Evolutionary conservation across 2,888 invertebrate genomes (phyloP).

Genomic region (Cheilosia grossa): DNA sequence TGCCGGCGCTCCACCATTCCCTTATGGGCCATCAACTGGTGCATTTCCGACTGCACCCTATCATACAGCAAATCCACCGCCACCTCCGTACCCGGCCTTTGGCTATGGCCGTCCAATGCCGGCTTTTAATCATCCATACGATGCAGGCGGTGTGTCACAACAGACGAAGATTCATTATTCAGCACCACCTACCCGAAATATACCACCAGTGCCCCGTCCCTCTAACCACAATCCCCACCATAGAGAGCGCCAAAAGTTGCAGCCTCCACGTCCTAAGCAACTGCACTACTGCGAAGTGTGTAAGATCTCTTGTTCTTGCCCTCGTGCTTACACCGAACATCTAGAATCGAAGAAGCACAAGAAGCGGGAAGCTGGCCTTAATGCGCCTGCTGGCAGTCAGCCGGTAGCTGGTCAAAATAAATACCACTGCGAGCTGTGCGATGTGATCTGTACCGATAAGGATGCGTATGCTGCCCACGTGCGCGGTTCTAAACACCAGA

Average conservation of each 20-base stretch:
- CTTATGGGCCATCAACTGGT: slow-evolving; percentile 81
- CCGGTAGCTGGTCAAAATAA: slow-evolving; percentile 85
- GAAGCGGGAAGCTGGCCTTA: slow-evolving; percentile 94
- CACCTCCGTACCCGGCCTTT: slow-evolving; percentile 85
- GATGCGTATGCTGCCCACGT: slow-evolving; percentile 99
- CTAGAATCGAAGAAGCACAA: slow-evolving; percentile 98
- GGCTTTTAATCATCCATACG: slow-evolving; percentile 83
- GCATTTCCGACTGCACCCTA: slow-evolving; percentile 88
- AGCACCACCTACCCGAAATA: slow-evolving; percentile 86
- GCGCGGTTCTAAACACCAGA: slow-evolving; percentile 97
- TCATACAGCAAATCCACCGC: slow-evolving; percentile 80
- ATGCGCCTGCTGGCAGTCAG: slow-evolving; percentile 86
- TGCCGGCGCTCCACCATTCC: slow-evolving; percentile 77
- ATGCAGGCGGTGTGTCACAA: slow-evolving; percentile 75
- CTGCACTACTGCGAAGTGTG: slow-evolving; percentile 98
- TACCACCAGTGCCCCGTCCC: slow-evolving; percentile 84
- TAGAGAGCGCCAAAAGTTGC: slow-evolving; percentile 78
- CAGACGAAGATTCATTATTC: slow-evolving; percentile 77
- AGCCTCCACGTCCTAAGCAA: slow-evolving; percentile 90
- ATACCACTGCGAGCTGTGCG: slow-evolving; percentile 95
- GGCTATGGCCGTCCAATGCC: slow-evolving; percentile 86
- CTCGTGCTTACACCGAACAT: slow-evolving; percentile 96
- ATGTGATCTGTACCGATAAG: slow-evolving; percentile 98
- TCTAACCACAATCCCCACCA: slow-evolving; percentile 81
- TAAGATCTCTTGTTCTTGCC: slow-evolving; percentile 97